Base-by-base conservation (phyloP, 2,797 vertebrate genomes). In the Chiroxiphia lanceolata region DNA sequence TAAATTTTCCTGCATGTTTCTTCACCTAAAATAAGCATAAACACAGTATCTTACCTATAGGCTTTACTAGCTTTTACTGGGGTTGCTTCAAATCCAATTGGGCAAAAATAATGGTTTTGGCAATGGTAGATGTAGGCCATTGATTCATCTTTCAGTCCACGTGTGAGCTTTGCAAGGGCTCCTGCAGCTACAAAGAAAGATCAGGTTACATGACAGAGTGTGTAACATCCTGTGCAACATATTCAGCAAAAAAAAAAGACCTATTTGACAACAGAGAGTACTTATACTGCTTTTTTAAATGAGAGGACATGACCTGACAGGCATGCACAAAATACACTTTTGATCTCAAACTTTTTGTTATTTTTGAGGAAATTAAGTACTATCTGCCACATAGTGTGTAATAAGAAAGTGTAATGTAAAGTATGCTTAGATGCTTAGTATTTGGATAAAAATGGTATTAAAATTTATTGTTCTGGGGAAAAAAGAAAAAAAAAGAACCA, bases 101-200 rank as follows among this genome's bases (percentile, higher is more conserved):
- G 99, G 94, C 99, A 99, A 98, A 99, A 99, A 97, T 99, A 99
- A 98, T 99, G 99, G 97, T 99, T 99, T 98, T 99, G 99, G 97
- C 99, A 99, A 98, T 99, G 99, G 96, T 99, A 99, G 95, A 99
- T 99, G 90, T 99, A 99, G 90, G 99, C 99, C 98, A 99, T 98
- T 0, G 99, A 98, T 84, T 99, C 99, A 7, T 99, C 99, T 97
- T 98, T 99, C 96, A 99, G 94, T 50, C 99, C 99, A 80, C 98
- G 98, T 1, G 99, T 99, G 93, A 99, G 97, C 91, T 99, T 99
- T 48, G 98, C 96, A 96, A 99, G 96, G 21, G 99, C 99, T 51
- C 99, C 99, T 59, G 99, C 98, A 94, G 99, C 99, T 99, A 86
- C 60, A 97, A 96, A 88, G 78, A 65, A 87, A 95, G 17, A 91